Conservation (phyloP, 2,888 invertebrate genomes). For the Xylota sylvarum region DNA sequence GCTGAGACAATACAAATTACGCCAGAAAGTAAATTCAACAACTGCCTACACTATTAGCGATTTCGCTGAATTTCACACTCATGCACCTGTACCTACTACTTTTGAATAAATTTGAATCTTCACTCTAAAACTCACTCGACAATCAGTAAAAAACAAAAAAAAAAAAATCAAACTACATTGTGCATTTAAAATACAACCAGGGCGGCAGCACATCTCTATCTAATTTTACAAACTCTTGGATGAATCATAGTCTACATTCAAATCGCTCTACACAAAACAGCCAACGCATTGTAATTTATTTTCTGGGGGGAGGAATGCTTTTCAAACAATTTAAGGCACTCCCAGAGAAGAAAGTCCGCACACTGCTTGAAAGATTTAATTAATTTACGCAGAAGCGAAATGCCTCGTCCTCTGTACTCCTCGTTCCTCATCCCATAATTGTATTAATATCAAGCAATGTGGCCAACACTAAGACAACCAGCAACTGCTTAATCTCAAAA, state of each 20-base stretch:
- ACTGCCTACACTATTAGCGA: not conserved
- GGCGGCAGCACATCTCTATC: slow-evolving; percentile 16
- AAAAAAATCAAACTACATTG: slow-evolving; percentile 28
- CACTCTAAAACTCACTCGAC: not conserved
- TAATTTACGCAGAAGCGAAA: slow-evolving; percentile 77
- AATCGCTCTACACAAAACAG: slow-evolving; percentile 33
- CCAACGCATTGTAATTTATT: not conserved
- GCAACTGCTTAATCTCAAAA: slow-evolving; percentile 53
- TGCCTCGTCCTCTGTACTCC: slow-evolving; percentile 30
- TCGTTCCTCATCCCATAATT: slow-evolving; percentile 6
- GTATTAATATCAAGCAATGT: slow-evolving; percentile 31
- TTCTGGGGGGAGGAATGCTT: slow-evolving; percentile 49
- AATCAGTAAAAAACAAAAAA: not conserved
- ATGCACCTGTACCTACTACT: not conserved
- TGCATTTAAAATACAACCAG: slow-evolving; percentile 36
- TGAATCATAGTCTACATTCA: slow-evolving; percentile 25
- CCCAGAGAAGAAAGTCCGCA: slow-evolving; percentile 49
- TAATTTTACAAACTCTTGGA: not conserved
- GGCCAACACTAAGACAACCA: slow-evolving; percentile 51
- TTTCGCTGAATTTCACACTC: slow-evolving; percentile 19
- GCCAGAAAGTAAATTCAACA: not conserved
- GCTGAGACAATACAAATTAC: not conserved
- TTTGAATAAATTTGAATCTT: not conserved
- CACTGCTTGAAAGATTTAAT: slow-evolving; percentile 78
- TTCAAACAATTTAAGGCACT: slow-evolving; percentile 59